Percentiles rank a stretch among this genome's conserved stretches.
phyloP scores from a whole-genome alignment of 2,113 vertebrate species.

The Progne subis region DNA sequence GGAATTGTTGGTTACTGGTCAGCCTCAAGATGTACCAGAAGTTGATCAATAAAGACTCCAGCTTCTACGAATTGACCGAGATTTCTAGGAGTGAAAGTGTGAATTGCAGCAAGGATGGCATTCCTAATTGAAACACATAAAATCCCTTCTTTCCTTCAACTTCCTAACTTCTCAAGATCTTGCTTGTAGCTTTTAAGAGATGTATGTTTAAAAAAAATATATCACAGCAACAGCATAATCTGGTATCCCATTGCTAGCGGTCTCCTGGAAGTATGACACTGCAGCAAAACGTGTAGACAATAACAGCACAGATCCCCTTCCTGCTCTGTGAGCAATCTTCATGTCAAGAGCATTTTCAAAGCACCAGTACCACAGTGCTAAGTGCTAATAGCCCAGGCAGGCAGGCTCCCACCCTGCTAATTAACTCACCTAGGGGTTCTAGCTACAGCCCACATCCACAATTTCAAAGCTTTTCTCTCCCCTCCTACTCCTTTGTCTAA shows the following conservation, averaged over 20 bases:
- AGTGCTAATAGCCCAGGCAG: background rate
- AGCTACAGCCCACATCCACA: background rate
- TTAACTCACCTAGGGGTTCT: background rate
- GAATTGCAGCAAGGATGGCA: background rate
- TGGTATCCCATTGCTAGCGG: background rate
- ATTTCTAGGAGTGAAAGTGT: background rate
- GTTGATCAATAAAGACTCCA: background rate
- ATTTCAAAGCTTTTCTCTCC: background rate
- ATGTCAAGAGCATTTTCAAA: background rate
- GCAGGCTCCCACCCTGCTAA: background rate
- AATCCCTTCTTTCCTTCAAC: background rate
- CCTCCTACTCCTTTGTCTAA: slow-evolving; percentile 2
- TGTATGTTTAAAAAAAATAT: background rate
- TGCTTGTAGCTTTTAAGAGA: background rate
- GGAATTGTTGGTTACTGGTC: background rate
- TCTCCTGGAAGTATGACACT: background rate
- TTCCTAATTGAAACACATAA: background rate
- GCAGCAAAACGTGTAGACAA: background rate
- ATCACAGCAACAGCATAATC: background rate
- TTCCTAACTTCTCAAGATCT: background rate
- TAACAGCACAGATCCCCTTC: background rate
- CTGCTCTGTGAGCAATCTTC: background rate
- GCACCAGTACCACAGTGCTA: background rate
- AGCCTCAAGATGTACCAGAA: background rate
- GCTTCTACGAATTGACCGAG: background rate